These are phyloP conservation scores for Bombus soroeensis DNA, from an alignment of 1,140 invertebrate genomes.

Conservation along the genomic window DNA sequence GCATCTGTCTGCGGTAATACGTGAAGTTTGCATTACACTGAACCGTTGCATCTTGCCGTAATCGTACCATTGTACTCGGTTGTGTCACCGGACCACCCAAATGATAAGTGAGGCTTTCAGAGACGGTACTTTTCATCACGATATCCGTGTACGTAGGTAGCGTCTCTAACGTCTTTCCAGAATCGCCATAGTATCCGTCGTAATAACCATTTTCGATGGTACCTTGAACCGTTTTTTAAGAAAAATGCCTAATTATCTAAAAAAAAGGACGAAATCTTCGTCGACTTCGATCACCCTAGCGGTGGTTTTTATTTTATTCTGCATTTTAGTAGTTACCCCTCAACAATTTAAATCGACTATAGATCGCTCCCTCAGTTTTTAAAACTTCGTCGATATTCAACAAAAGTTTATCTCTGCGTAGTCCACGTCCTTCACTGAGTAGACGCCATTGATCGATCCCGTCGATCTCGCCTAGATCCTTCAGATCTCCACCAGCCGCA, in stretches of 20 bases:
- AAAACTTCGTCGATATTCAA: constrained; percentile 82
- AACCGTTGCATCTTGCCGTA: constrained; percentile 78
- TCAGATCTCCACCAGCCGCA: constrained; percentile 83
- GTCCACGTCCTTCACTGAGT: constrained; percentile 73
- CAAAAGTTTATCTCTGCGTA: constrained; percentile 75
- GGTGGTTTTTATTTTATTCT: neutral
- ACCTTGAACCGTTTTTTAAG: constrained; percentile 18
- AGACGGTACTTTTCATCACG: constrained; percentile 74
- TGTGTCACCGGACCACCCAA: constrained; percentile 79
- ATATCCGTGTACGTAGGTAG: constrained; percentile 67
- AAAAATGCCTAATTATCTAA: neutral
- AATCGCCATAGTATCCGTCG: constrained; percentile 75
- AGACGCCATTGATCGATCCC: constrained; percentile 85
- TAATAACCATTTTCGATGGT: constrained; percentile 71
- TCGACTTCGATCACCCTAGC: neutral
- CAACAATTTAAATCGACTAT: constrained; percentile 81
- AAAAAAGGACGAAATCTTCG: too few species aligned
- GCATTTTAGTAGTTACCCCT: constrained; percentile 75
- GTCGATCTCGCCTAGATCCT: constrained; percentile 83
- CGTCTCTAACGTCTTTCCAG: constrained; percentile 63
- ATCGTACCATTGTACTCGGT: constrained; percentile 74
- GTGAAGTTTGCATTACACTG: constrained; percentile 69
- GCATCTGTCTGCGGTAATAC: constrained; percentile 61
- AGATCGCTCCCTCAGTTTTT: constrained; percentile 80
- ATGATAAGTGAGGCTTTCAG: constrained; percentile 74